Conservation (phyloP, 1,140 invertebrate species). For the Apocrypta bakeri region DNA sequence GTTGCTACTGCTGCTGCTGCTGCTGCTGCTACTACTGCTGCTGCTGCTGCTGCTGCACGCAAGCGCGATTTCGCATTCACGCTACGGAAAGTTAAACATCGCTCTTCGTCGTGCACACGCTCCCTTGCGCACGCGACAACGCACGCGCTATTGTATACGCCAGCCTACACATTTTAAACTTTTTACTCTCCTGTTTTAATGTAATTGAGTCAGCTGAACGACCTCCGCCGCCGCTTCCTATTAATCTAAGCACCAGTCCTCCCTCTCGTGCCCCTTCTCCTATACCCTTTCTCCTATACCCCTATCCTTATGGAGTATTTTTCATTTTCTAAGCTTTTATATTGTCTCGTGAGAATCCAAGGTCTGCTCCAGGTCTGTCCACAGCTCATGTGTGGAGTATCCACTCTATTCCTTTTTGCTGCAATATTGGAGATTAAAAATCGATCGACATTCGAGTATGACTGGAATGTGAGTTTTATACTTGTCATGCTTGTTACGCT, state of each 20-base stretch:
- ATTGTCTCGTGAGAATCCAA: no score
- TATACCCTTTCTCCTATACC: no score
- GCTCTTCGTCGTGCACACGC: not conserved
- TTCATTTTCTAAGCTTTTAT: no score
- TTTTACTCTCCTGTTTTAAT: not conserved
- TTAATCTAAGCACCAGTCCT: not conserved
- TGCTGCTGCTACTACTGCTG: not conserved
- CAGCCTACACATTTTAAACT: not conserved
- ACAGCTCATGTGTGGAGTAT: no score
- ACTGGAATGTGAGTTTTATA: no score
- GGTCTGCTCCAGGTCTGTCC: no score
- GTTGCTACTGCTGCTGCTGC: not conserved
- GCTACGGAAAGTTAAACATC: not conserved
- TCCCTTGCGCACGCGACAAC: not conserved
- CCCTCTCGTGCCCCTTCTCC: no score
- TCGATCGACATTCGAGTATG: no score
- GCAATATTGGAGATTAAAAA: no score
- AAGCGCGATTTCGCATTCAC: not conserved
- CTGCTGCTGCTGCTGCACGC: not conserved
- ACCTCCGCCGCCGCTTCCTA: not conserved
- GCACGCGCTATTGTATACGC: not conserved
- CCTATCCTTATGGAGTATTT: no score
- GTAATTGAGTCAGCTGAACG: constrained; percentile 7
- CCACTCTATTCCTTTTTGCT: no score
- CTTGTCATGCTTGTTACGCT: no score